A percentile compares a stretch with the other conserved stretches of the same genome.
Evolutionary conservation across 2,888 invertebrate species (phyloP).

Genomic region (Campopleginae sp.): DNA sequence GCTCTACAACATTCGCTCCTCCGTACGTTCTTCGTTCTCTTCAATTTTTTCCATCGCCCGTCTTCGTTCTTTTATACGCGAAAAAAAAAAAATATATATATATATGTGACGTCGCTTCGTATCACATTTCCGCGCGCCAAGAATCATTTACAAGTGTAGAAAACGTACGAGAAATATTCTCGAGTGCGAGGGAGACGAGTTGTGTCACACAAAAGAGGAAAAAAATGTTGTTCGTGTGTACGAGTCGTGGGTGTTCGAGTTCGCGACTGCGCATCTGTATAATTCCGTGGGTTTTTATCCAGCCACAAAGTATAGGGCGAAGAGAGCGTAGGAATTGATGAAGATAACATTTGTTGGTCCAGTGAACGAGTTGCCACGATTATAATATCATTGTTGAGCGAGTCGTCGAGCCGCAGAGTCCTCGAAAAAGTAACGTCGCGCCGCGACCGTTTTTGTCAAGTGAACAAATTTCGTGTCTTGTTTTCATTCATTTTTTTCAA

Average conservation of each 20-base stretch:
- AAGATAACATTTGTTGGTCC: conserved; percentile 13
- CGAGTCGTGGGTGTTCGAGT: conserved; percentile 12
- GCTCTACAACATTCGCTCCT: conserved; percentile 1
- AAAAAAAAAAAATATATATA: too few relatives aligned
- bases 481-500: not conserved
- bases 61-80: not conserved
- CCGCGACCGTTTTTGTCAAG: not conserved
- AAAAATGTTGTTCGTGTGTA: not conserved
- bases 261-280: conserved; percentile 15
- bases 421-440: not conserved
- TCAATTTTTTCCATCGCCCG: not conserved
- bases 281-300: not conserved
- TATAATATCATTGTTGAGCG: not conserved
- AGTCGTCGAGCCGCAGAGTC: not conserved
- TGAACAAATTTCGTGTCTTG: not conserved
- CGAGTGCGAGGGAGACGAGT: conserved; percentile 23
- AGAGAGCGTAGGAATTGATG: not conserved
- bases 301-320: conserved; percentile 3
- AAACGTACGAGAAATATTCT: conserved; percentile 4
- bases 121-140: conserved; percentile 6
- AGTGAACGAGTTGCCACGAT: conserved; percentile 7
- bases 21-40: conserved; percentile 18
- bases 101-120: not conserved
- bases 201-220: conserved; percentile 17
- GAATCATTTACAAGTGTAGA: not conserved